phyloP scores from a whole-genome alignment of 1,140 invertebrate genomes.

The Zophobas atratus region DNA sequence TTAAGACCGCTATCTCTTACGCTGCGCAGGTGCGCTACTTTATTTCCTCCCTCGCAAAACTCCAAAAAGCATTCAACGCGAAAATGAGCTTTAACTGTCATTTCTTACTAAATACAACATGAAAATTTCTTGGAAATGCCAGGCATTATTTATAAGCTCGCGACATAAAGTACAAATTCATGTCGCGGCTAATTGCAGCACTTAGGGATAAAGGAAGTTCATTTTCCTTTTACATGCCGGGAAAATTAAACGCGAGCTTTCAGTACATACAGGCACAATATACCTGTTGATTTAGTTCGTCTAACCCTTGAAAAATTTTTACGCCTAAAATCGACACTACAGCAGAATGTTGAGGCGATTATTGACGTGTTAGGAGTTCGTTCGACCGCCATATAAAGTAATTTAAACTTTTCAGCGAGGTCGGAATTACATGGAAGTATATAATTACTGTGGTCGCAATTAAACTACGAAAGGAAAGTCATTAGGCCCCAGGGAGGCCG shows the following conservation, averaged over 20 bases:
- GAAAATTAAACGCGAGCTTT: conserved; percentile 44
- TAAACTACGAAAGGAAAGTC: conserved; percentile 58
- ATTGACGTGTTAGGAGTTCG: conserved; percentile 36
- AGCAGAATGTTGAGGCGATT: background rate
- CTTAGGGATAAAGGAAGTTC: conserved; percentile 45
- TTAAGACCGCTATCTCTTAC: no score
- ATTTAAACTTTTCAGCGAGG: conserved; percentile 65
- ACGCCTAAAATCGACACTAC: background rate
- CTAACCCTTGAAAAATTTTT: conserved; percentile 10
- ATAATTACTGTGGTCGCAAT: conserved; percentile 62
- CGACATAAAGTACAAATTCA: conserved; percentile 49
- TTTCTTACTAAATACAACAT: conserved; percentile 41
- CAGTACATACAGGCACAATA: background rate
- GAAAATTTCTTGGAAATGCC: conserved; percentile 49
- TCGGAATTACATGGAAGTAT: conserved; percentile 63
- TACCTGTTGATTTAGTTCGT: conserved; percentile 45
- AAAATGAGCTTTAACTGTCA: conserved; percentile 40
- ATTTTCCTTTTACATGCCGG: conserved; percentile 48
- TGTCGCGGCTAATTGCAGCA: conserved; percentile 48
- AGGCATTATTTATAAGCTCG: conserved; percentile 47
- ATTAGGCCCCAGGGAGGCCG: conserved; percentile 52
- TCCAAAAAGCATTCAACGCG: conserved; percentile 18
- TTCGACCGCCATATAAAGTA: conserved; percentile 60
- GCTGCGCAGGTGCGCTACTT: background rate
- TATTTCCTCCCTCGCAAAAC: background rate